Evolutionary conservation across 2,113 vertebrate species (phyloP), one percentile per base, ranked within the genome.

Genomic region (Eubucco bourcierii): DNA sequence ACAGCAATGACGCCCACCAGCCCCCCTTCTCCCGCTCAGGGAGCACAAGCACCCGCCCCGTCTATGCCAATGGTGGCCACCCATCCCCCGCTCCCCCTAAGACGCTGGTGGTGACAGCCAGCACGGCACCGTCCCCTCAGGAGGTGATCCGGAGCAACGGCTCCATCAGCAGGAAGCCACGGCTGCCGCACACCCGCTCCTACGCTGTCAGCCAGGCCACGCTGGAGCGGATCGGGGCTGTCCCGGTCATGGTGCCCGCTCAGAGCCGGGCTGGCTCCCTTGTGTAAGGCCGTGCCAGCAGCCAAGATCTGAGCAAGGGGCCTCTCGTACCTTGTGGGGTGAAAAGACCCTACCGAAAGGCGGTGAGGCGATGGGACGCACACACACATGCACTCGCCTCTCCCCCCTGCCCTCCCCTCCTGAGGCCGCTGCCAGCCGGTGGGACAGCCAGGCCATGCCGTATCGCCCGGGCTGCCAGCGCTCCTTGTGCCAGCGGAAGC

Each of bases 231-330:
- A 99, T 99, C 31, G 99, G 99, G 46, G 99, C 98, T 0, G 98
- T 99, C 39, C 99, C 99, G 0, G 99, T 99, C 90, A 99, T 99
- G 99, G 98, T 99, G 92, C 99, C 99, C 0, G 98, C 99, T 33
- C 99, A 99, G 97, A 99, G 98, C 97, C 98, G 99, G 93, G 99
- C 99, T 0, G 99, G 99, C 41, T 99, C 99, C 11, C 97, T 99
- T 67, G 99, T 99, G 90, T 99, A 98, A 97, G 75, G 90, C 14
- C 2, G 7, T 14, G 33, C 4, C 0, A 0, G 55, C 0, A 1
- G 53, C 65, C 5, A 8, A 59, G 74, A 85, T 58, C 81, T 34
- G 13, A 95, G 82, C 61, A 66, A 82, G 52, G 46, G 86, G 55
- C 78, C 73, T 90, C 76, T 84, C 12, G 10, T 21, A 50, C 70